Conservation (phyloP, 2,888 invertebrate genomes). For the Isoperla grammatica region DNA sequence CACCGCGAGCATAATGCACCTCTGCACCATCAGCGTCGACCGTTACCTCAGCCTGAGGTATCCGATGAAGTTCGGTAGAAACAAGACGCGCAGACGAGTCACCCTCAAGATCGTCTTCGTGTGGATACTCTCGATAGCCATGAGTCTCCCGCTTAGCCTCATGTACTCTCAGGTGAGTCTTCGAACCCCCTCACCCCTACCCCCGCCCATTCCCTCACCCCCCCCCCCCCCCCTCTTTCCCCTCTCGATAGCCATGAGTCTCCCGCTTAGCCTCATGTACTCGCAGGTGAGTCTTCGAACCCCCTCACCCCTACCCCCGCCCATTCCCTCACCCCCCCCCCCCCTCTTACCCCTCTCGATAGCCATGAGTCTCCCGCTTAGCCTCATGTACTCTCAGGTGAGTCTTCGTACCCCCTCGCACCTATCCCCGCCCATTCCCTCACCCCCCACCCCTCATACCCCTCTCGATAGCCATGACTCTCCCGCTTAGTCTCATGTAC, state of each 20-base stretch:
- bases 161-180: constrained; percentile 77
- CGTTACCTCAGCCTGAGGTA: constrained; percentile 86
- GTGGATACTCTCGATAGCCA: constrained; percentile 87
- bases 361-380: constrained; percentile 69
- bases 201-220: neutral
- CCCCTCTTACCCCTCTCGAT: neutral
- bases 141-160: constrained; percentile 83
- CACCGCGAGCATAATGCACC: constrained; percentile 94
- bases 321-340: too few species aligned
- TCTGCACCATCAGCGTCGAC: constrained; percentile 95
- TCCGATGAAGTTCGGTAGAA: constrained; percentile 88
- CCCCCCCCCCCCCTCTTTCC: neutral
- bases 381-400: constrained; percentile 84
- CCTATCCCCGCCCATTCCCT: too few species aligned
- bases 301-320: too few species aligned
- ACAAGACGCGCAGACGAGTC: constrained; percentile 79
- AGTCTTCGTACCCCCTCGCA: too few species aligned
- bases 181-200: neutral
- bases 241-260: constrained; percentile 48
- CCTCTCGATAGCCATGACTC: constrained; percentile 81
- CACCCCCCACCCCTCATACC: too few species aligned
- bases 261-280: constrained; percentile 84
- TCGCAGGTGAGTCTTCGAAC: constrained; percentile 71
- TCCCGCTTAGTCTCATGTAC: constrained; percentile 84
- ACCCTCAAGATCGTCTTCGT: constrained; percentile 88